These are phyloP conservation scores for Drosophila robusta DNA, from an alignment of 2,888 invertebrate genomes.

Conservation along the genomic window DNA sequence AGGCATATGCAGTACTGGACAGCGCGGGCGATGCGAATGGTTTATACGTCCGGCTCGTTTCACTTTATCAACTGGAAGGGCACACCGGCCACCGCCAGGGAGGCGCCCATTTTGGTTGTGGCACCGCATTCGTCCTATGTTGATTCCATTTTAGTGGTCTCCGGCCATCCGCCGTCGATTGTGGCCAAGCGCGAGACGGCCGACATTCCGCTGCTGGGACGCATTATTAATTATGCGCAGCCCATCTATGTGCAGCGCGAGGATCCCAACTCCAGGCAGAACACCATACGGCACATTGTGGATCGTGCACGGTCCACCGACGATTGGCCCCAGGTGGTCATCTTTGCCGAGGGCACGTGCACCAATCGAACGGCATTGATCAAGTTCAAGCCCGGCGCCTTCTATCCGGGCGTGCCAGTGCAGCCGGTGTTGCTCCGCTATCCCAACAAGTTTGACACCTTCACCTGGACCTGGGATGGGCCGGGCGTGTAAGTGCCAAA, in stretches of 20 bases:
- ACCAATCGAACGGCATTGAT: conserved; percentile 96
- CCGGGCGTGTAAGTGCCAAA: conserved; percentile 94
- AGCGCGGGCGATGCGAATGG: conserved; percentile 89
- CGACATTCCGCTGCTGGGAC: conserved; percentile 95
- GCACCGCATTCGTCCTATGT: conserved; percentile 97
- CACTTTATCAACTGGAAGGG: conserved; percentile 92
- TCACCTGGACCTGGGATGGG: conserved; percentile 98
- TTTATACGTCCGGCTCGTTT: conserved; percentile 93
- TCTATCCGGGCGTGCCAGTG: conserved; percentile 97
- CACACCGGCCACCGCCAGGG: conserved; percentile 87
- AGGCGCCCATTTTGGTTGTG: conserved; percentile 93
- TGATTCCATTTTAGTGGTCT: conserved; percentile 93
- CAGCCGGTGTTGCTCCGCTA: conserved; percentile 97
- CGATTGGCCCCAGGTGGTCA: conserved; percentile 95
- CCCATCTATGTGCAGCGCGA: conserved; percentile 97
- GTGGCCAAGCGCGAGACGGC: conserved; percentile 95
- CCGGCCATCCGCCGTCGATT: conserved; percentile 93
- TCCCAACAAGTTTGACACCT: conserved; percentile 94
- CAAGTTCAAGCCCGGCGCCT: conserved; percentile 96
- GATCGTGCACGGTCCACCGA: conserved; percentile 92
- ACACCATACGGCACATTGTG: conserved; percentile 95
- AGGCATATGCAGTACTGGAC: conserved; percentile 89
- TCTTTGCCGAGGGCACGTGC: conserved; percentile 98
- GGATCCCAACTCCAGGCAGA: conserved; percentile 95
- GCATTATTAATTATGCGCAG: conserved; percentile 96